Evolutionary conservation across 2,888 invertebrate species (phyloP).

Genomic region (Erebia palarica): DNA sequence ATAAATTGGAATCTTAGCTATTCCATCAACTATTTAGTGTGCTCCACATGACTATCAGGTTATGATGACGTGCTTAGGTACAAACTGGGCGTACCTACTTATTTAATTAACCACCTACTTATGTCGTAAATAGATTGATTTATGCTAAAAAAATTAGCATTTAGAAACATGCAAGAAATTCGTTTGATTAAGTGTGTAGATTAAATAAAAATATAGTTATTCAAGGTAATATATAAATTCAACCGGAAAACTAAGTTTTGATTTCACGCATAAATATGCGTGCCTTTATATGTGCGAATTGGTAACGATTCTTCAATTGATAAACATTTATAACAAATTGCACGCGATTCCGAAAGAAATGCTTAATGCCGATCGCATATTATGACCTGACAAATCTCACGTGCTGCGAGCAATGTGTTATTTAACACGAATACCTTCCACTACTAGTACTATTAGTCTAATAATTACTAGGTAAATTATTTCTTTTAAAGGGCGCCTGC

Average conservation of each 20-base stretch:
- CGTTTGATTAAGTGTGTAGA: neutral
- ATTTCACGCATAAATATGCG: conserved; percentile 33
- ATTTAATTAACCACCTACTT: neutral
- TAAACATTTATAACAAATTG: conserved; percentile 28
- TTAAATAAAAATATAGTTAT: conserved; percentile 15
- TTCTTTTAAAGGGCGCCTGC: too few relatives aligned
- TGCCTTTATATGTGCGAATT: conserved; percentile 27
- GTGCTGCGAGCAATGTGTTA: neutral
- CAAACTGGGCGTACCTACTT: neutral
- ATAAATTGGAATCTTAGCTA: neutral
- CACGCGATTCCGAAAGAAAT: conserved; percentile 30
- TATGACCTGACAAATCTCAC: neutral
- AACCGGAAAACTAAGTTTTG: conserved; percentile 28
- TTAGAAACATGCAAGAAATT: neutral
- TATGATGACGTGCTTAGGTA: neutral
- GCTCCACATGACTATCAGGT: too few relatives aligned
- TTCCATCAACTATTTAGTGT: neutral
- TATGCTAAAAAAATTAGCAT: neutral
- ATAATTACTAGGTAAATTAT: too few relatives aligned
- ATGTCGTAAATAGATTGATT: neutral
- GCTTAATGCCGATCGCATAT: neutral
- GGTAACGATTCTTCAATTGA: conserved; percentile 30
- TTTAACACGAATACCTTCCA: too few relatives aligned
- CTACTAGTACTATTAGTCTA: too few relatives aligned
- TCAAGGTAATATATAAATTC: conserved; percentile 28